Evolutionary conservation across 2,888 invertebrate genomes (phyloP), one percentile per base, ranked within the genome.

Genomic region (Hypomecis atomaria): DNA sequence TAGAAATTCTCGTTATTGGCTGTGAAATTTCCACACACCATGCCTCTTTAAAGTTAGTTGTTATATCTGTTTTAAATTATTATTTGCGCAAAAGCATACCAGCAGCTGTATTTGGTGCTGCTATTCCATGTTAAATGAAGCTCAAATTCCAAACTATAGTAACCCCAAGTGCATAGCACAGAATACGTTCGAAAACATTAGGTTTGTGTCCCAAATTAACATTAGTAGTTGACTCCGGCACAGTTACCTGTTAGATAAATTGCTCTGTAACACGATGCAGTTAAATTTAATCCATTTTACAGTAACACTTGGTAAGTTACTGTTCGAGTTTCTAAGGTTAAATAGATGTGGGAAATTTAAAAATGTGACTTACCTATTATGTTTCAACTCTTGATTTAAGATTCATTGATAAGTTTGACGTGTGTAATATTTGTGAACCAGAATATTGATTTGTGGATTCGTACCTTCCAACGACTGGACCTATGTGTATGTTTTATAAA

Each of bases 211-310:
- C 66, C 67, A 75, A 75, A 81, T 78, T 76, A 78, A 78, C 80
- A 78, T 73, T 71, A 57, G 62, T 81, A 80, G 80, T 79, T 79
- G 75, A 76, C 73, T 79, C 77, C 66, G 62, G 59, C 66, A 65
- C 58, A 65, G 70, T 72, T 72, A 66, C 67, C 68, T 71, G 73
- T 77, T 73, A 74, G 71, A 75, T 75, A 75, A 73, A 73, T 76
- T 73, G 69, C 71, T 59, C 55, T 65, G 64, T 64, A 73, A 71
- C 67, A 72, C 68, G 62, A 59, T 64, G 69, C 66, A 67, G 67
- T 65, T 67, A 66, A 66, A 70, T 65, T 71, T 67, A 60, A 70
- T 66, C 66, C 37, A 62, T 58, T 66, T 66, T 44, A 11, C 48
- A 23, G 23, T 40, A 48, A 43, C 48, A 47, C 13, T 59, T 44